These are phyloP conservation scores for Microplitis demolitor DNA, from an alignment of 1,140 invertebrate genomes.

Conservation along the genomic window DNA sequence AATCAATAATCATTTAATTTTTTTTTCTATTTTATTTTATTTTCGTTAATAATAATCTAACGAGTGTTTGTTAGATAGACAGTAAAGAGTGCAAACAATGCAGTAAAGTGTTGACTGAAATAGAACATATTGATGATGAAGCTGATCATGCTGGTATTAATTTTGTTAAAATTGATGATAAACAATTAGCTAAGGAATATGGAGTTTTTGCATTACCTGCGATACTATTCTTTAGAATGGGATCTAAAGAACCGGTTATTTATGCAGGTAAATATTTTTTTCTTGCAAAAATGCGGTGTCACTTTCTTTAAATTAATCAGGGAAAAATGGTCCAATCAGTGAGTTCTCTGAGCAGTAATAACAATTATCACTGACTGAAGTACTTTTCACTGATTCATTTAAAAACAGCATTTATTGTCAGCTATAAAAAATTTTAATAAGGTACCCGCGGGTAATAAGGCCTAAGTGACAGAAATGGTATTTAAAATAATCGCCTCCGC, in stretches of 20 bases:
- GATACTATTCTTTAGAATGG: slow-evolving; percentile 86
- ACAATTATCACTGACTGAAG: no score
- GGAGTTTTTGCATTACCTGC: slow-evolving; percentile 89
- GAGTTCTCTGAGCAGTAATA: no score
- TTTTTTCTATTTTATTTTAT: neutral
- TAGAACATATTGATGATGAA: slow-evolving; percentile 93
- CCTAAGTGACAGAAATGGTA: no score
- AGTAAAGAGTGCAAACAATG: slow-evolving; percentile 95
- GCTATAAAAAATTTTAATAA: no score
- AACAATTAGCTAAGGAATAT: slow-evolving; percentile 81
- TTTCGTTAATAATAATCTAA: slow-evolving; percentile 11
- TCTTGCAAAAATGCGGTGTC: neutral
- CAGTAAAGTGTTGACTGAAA: slow-evolving; percentile 81
- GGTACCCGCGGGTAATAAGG: no score
- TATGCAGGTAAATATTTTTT: slow-evolving; percentile 74
- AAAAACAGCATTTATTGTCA: no score
- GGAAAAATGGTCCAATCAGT: no score
- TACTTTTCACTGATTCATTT: no score
- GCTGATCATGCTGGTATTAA: slow-evolving; percentile 91
- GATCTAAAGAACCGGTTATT: slow-evolving; percentile 89
- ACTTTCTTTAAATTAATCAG: no score
- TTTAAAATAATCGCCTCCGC: no score
- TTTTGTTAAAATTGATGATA: slow-evolving; percentile 91
- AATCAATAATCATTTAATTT: neutral
- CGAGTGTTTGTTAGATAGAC: slow-evolving; percentile 68